Evolutionary conservation across 2,797 vertebrate species (phyloP), one percentile per base, ranked within the genome.

Genomic region (Periophthalmus magnuspinnatus): DNA sequence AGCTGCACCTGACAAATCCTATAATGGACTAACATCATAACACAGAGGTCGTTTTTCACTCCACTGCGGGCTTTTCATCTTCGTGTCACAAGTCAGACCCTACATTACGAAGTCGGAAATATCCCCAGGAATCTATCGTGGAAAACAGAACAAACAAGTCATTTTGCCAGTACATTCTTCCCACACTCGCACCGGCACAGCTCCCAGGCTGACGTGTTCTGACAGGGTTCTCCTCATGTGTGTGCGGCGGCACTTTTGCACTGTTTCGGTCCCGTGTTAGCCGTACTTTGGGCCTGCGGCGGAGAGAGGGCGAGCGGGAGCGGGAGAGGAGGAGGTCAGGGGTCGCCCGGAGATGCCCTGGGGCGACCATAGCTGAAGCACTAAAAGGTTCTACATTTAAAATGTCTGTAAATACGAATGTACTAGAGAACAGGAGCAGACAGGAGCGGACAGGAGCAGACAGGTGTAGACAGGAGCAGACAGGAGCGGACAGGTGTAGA

Each of bases 181-280:
- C 68, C 77, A 68, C 55, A 82, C 11, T 45, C 41, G 41, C 13
- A 45, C 41, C 13, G 14, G 41, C 41, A 45, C 41, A 14, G 14
- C 41, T 14, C 41, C 41, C 41, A 45, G 82, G 78, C 60, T 47
- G 52, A 90, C 89, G 52, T 22, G 70, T 72, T 84, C 79, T 86
- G 90, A 90, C 89, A 89, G 76, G 76, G 83, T 77, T 81, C 84
- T 90, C 72, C 70, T 41, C 4, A 9, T 41, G 38, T 41, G 38
- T 41, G 38, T 41, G 38, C 72, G 67, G 72, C 75, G 67, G 72
- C 78, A 79, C 71, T 7, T n/a, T 52, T 10, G 2, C 21, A 17
- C 48, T 19, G 14, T 50, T 21, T 5, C 10, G 8, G 54, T 21
- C 3, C 11, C 21, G 22, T 24, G 48, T 50, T n/a, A 11, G 54